Evolutionary conservation across 2,797 vertebrate species (phyloP).

Genomic region (Coranthus polyacanthus): DNA sequence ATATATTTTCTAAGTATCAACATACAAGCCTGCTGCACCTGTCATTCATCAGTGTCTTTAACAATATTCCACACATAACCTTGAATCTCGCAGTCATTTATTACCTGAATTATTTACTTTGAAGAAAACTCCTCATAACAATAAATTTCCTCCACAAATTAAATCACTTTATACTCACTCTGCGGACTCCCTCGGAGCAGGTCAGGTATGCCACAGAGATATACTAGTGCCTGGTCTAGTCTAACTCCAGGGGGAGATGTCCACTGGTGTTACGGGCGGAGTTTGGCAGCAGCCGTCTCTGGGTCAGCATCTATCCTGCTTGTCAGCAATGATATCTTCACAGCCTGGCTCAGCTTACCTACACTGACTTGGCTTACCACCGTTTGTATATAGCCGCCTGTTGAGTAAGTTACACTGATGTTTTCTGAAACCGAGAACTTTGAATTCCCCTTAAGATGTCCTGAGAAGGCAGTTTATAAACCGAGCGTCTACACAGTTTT

Average conservation of each 20-base stretch:
- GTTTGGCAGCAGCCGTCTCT: constrained; percentile 51
- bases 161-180: constrained; percentile 44
- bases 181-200: constrained; percentile 9
- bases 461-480: not conserved
- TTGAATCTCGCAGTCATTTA: not conserved
- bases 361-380: constrained; percentile 18
- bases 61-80: not conserved
- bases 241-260: constrained; percentile 23
- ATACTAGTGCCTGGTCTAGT: constrained; percentile 6
- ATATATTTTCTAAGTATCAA: not conserved
- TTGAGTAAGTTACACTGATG: constrained; percentile 9
- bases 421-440: not conserved
- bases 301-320: constrained; percentile 71
- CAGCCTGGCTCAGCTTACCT: constrained; percentile 55
- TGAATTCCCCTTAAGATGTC: not conserved
- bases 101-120: no score
- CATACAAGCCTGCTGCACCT: not conserved
- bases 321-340: constrained; percentile 60
- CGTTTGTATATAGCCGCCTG: not conserved
- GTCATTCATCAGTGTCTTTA: constrained; percentile 8
- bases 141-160: not conserved
- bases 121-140: not conserved
- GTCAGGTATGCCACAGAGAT: constrained; percentile 37
- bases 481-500: no score
- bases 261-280: constrained; percentile 48